These are phyloP conservation scores for Dryoscopus gambensis DNA, from an alignment of 2,113 vertebrate species.

Conservation along the genomic window DNA sequence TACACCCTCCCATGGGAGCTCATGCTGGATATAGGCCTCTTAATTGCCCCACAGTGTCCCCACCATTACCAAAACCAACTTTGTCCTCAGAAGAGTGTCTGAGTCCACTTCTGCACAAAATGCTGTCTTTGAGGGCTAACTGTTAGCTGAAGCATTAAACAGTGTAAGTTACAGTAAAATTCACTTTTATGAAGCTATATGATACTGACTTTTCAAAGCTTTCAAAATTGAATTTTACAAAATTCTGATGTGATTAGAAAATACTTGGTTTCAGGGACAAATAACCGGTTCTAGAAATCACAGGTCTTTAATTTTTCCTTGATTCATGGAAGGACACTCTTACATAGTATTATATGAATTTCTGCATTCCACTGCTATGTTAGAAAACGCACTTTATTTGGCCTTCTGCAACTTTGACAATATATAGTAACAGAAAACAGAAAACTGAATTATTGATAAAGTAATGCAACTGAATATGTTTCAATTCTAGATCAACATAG, in stretches of 20 bases:
- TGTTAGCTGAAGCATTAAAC: neutral
- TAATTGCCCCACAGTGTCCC: accelerated
- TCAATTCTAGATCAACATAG: neutral
- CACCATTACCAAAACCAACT: neutral
- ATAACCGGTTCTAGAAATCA: neutral
- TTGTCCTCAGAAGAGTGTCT: neutral
- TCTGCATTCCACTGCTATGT: neutral
- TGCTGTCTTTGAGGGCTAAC: neutral
- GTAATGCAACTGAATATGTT: neutral
- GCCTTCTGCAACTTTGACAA: neutral
- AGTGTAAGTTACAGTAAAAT: neutral
- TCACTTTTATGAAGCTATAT: neutral
- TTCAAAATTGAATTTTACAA: neutral
- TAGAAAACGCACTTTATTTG: neutral
- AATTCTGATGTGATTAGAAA: neutral
- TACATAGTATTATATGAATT: neutral
- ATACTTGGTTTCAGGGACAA: neutral
- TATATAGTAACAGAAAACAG: neutral
- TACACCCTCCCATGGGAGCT: neutral
- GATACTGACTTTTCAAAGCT: neutral
- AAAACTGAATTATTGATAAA: neutral
- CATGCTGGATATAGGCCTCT: neutral
- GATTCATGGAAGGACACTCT: neutral
- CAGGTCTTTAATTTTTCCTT: neutral
- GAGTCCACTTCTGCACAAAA: neutral